These are phyloP conservation scores for Cervus canadensis DNA, from an alignment of 2,113 vertebrate genomes.

Conservation along the genomic window DNA sequence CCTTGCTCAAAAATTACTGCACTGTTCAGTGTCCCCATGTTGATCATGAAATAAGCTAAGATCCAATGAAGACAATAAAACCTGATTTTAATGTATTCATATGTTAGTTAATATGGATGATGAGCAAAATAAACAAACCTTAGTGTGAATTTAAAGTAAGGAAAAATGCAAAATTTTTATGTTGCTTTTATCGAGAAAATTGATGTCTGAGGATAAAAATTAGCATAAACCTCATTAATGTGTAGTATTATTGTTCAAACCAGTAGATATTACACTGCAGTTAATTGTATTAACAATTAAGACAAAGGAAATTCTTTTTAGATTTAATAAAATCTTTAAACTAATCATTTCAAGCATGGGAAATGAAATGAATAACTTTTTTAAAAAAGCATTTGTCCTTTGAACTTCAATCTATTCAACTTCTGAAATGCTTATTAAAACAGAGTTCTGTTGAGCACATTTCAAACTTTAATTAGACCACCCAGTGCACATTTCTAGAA, in stretches of 20 bases:
- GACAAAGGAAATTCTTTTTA: conserved; percentile 30
- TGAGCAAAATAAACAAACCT: conserved; percentile 25
- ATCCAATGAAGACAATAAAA: background rate
- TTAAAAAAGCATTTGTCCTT: conserved; percentile 59
- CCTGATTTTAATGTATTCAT: background rate
- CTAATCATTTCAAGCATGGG: conserved; percentile 45
- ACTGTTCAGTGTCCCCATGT: background rate
- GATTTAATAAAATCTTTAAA: conserved; percentile 41
- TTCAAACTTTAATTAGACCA: conserved; percentile 58
- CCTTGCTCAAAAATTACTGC: background rate
- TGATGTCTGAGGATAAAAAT: conserved; percentile 42
- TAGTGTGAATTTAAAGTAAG: background rate
- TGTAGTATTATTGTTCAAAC: conserved; percentile 41
- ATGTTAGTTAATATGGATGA: background rate
- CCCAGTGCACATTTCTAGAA: background rate
- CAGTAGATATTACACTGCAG: background rate
- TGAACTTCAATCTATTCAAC: background rate
- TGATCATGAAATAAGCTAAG: background rate
- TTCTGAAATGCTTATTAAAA: conserved; percentile 45
- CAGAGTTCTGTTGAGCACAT: background rate
- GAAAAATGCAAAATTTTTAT: background rate
- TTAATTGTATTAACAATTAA: conserved; percentile 61
- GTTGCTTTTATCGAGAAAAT: conserved; percentile 37
- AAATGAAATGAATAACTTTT: conserved; percentile 66
- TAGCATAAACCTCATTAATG: conserved; percentile 46